Conservation (phyloP, 1,140 invertebrate species). For the Asobara japonica region DNA sequence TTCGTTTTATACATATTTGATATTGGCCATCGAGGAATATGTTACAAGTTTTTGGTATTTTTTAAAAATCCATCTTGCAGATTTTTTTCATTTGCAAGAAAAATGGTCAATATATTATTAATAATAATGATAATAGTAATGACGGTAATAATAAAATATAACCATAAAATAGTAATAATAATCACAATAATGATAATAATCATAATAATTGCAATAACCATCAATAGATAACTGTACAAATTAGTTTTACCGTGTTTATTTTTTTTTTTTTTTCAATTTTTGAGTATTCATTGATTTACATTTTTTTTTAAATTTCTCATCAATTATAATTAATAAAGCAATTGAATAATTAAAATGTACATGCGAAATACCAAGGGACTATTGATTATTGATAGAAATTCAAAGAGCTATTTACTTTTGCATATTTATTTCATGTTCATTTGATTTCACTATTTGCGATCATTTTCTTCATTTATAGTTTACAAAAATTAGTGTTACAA, state of each 20-base stretch:
- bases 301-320: no score
- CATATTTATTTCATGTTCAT: conserved; percentile 7
- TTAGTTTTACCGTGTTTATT: no score
- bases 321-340: not conserved
- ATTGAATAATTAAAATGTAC: not conserved
- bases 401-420: not conserved
- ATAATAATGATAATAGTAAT: conserved; percentile 39
- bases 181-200: conserved; percentile 39
- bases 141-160: conserved; percentile 38
- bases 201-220: conserved; percentile 40
- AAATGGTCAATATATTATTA: conserved; percentile 41
- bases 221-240: conserved; percentile 42
- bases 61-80: conserved; percentile 37
- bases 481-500: conserved; percentile 44
- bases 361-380: not conserved
- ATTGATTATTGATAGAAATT: not conserved
- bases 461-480: conserved; percentile 28
- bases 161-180: conserved; percentile 36
- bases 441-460: conserved; percentile 35
- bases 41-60: conserved; percentile 45
- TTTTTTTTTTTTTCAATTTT: no score
- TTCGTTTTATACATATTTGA: conserved; percentile 57
- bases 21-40: conserved; percentile 58
- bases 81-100: conserved; percentile 27
- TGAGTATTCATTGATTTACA: no score